Evolutionary conservation across 2,888 invertebrate genomes (phyloP), one percentile per base, ranked within the genome.

Genomic region (Dugesia japonica): DNA sequence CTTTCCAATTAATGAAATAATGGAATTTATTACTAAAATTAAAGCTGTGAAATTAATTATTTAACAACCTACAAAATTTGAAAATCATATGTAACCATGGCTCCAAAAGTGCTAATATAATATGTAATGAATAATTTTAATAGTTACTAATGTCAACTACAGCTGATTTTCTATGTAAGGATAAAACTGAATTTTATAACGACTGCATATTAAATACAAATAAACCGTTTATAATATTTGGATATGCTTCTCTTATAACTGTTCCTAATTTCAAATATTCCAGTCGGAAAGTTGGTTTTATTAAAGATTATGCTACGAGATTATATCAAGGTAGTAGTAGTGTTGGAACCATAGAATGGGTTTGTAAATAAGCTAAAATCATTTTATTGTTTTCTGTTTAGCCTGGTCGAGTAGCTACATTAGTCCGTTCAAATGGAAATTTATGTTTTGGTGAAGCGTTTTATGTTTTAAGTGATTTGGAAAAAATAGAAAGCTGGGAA

Each of bases 191-290:
- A 56, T 56, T 56, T 23, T 56, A 56, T 56, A n/a, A 56, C 4
- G 17, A 56, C 56, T 56, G n/a, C 17, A 56, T 56, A 9, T 9
- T 9, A 20, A 56, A 23, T 56, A 1, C 23, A 13, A n/a, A 4
- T n/a, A 23, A 56, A 56, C n/a, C 56, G 17, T 56, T 56, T 56
- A 23, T 56, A 20, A n/a, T 56, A 13, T 56, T 56, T 23, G 56
- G 56, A 13, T 56, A 56, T 56, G 56, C 56, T 9, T 56, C 56
- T 20, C 23, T 56, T 7, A 56, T 56, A 56, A 56, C 56, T 56
- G 56, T 56, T 56, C 56, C 56, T n/a, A 56, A 56, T n/a, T 13
- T 56, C 17, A 56, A 56, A 56, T 56, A 56, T 56, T 56, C 56
- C 23, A 56, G 17, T 20, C 56, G 56, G n/a, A n/a, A 56, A 56